Evolutionary conservation across 30 jellyfish, hydroid and myxozoan species (phyloP), one percentile per base, ranked within the genome.

Genomic region (Hydractinia echinata): DNA sequence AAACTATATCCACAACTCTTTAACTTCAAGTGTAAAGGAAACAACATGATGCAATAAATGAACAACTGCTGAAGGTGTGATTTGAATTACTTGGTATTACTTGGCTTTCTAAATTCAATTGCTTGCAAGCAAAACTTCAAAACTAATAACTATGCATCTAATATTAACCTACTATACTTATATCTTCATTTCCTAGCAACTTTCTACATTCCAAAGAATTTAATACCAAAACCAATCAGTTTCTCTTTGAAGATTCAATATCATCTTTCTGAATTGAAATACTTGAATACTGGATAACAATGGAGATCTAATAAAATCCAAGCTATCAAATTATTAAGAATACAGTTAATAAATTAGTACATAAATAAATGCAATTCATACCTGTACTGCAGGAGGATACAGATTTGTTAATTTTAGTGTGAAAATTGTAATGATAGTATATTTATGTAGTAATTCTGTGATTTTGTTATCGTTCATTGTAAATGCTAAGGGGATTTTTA

Each of bases 331-430:
- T 58, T 16, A 58, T 11, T 58, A 11, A 58, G 15, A 16, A 11
- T 58, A 11, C 19, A 58, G 18, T 11, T 16, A 30, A 30, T 30
- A 30, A 30, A 30, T 30, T 30, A 30, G 44, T 30, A 2, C 44
- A 30, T 30, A 30, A 30, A 30, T 30, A 30, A 30, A 30, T 30
- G 44, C 2, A 30, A 30, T 30, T 30, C 44, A 11, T 58, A 58
- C 69, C 69, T 58, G 69, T 11, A 58, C 69, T 58, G 15, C 69
- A 58, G 69, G 69, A 58, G 69, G 18, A 58, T 11, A 58, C 15
- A 58, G 18, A 16, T 58, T 16, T 16, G 69, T 58, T 16, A 16
- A 58, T 58, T 58, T 58, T 16, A 58, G 19, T 58, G 69, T 16
- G 19, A 58, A 58, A 11, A 16, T 13, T 58, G 15, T 0, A 58